Conservation (phyloP, 1,140 invertebrate species). For the Trichomalopsis sarcophagae region DNA sequence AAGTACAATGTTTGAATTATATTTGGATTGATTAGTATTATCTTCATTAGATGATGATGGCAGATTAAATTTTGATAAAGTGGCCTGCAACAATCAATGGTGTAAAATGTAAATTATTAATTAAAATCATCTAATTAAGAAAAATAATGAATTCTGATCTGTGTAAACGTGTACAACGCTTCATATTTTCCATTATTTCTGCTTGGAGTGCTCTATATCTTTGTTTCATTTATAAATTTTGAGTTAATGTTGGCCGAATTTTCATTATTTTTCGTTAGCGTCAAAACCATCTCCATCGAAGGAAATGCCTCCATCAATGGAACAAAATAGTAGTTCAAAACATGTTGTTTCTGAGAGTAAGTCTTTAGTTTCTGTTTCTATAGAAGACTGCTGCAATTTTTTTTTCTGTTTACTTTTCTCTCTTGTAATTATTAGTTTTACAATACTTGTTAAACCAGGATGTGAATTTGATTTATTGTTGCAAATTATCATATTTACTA, state of each 20-base stretch:
- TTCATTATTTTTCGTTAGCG: conserved; percentile 57
- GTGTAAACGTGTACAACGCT: conserved; percentile 10
- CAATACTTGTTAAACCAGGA: conserved; percentile 2
- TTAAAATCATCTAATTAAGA: not conserved
- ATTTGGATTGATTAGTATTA: conserved; percentile 43
- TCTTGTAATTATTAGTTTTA: conserved; percentile 9
- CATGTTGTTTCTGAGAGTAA: conserved; percentile 61
- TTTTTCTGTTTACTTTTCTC: not conserved
- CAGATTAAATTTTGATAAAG: conserved; percentile 36
- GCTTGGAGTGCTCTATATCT: conserved; percentile 5
- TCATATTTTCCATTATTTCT: conserved; percentile 22
- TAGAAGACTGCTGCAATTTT: not conserved
- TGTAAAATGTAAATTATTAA: not conserved
- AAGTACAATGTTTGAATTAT: conserved; percentile 49
- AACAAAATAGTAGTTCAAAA: conserved; percentile 58
- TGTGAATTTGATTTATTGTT: conserved; percentile 16
- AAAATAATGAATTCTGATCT: not conserved
- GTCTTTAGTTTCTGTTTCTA: conserved; percentile 53
- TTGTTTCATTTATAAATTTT: conserved; percentile 41
- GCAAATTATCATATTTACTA: not conserved
- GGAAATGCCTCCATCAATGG: conserved; percentile 51
- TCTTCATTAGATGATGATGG: conserved; percentile 2
- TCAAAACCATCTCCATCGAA: conserved; percentile 54
- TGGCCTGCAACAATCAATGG: not conserved
- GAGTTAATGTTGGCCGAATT: conserved; percentile 48